Base-by-base conservation (phyloP, 2,113 vertebrate species). In the Sardina pilchardus region DNA sequence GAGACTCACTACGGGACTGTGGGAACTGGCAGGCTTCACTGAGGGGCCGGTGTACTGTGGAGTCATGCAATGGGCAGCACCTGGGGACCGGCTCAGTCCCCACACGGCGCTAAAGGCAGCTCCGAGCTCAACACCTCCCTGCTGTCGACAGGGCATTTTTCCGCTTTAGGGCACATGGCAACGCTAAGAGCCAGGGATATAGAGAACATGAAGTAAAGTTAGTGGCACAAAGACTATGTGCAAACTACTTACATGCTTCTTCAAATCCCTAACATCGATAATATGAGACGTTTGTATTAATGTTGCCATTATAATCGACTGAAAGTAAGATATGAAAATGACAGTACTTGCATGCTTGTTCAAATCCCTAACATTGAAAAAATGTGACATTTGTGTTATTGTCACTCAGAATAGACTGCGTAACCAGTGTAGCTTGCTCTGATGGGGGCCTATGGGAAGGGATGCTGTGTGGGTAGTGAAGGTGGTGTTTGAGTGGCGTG, bases 121-220 rank as follows among this genome's bases (percentile, higher is more conserved):
- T 34, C 26, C 39, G 26, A 78, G 71, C 71, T 78, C 71, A 78
- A 71, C 71, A 36, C 71, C 34, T 78, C 71, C 30, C 71, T 78
- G 71, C 30, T 78, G 7, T 71, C 63, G 4, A 36, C 30, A 78
- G 71, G 30, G 36, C 71, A 17, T 78, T 78, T 78, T 16, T n/a
- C n/a, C 10, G 17, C 9, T 34, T 5, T 36, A 0, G 3, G 71
- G 53, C 19, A 24, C 21, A 24, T 24, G 21, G 48, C 17, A 50
- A 50, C 48, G 17, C n/a, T 71, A 26, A 12, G 30, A 78, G 71
- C 36, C 71, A 78, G 71, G 71, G 71, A 36, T 4, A 17, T 36
- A 12, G 0, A 5, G 16, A 39, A 5, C 30, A 78, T 36, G 16
- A 4, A 78, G 12, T 16, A 34, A 34, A 34, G 14, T 34, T 16